Conservation (phyloP, 2,113 vertebrate species). For the Xenus cinereus region DNA sequence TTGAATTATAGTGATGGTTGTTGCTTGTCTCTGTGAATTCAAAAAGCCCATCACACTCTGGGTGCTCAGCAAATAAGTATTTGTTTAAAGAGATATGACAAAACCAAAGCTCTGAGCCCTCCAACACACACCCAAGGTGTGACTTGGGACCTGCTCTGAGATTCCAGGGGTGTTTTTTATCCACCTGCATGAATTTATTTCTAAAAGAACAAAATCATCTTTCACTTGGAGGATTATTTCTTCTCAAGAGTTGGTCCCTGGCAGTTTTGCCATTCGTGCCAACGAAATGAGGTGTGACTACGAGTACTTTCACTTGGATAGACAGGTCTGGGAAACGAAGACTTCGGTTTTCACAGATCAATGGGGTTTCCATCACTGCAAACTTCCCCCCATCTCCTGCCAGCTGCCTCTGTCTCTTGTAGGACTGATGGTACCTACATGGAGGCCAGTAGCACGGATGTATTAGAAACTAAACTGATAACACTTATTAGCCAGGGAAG, state of each 20-base stretch:
- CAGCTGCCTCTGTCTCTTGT: background rate
- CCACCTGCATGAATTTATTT: background rate
- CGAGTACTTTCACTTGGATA: background rate
- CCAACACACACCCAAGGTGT: background rate
- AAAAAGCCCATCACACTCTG: background rate
- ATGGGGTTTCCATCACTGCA: background rate
- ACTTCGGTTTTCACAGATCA: background rate
- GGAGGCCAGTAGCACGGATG: fast-evolving
- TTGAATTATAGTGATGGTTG: background rate
- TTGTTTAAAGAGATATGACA: background rate
- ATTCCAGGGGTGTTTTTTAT: background rate
- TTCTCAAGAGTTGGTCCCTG: background rate
- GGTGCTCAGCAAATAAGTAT: background rate
- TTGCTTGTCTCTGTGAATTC: background rate
- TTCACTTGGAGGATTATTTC: background rate
- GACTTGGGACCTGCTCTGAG: background rate
- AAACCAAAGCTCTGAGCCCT: background rate
- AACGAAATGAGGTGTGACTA: background rate
- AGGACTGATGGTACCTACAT: background rate
- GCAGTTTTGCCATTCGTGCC: background rate
- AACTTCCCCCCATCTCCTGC: background rate
- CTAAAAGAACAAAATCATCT: background rate
- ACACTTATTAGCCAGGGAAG: background rate
- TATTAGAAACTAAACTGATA: background rate
- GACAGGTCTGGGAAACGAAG: background rate